Percentiles rank a stretch among this genome's conserved stretches.
phyloP scores from a whole-genome alignment of 2,113 vertebrate genomes.

The Furnarius figulus region DNA sequence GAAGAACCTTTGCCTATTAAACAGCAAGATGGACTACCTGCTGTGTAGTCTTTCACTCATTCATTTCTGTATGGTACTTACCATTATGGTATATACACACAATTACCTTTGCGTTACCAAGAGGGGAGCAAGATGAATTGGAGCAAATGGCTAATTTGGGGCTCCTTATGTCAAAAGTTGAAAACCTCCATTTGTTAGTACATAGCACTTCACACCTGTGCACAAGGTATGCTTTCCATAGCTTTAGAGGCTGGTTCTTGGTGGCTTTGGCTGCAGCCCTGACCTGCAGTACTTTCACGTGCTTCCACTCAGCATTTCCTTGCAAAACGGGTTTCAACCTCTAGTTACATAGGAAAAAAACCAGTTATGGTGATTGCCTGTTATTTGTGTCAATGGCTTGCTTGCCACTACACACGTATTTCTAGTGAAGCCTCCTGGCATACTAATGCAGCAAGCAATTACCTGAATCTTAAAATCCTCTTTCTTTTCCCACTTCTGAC shows the following conservation, averaged over 20 bases:
- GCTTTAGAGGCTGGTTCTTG: background rate
- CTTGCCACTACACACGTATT: background rate
- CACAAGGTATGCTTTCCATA: background rate
- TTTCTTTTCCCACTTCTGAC: constrained; percentile 13
- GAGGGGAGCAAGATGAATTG: too few species aligned
- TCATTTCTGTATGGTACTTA: background rate
- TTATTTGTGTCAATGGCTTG: background rate
- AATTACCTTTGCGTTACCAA: too few species aligned
- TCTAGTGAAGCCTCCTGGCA: background rate
- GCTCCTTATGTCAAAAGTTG: background rate
- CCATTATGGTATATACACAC: fast-evolving
- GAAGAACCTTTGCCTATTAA: background rate
- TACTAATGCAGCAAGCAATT: background rate
- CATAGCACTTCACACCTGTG: fast-evolving
- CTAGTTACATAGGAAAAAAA: background rate
- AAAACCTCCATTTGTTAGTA: background rate
- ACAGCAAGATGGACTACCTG: background rate
- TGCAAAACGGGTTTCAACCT: background rate
- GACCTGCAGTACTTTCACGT: fast-evolving
- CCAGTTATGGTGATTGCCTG: background rate
- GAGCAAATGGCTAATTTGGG: background rate
- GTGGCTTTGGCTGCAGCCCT: background rate
- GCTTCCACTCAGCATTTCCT: background rate
- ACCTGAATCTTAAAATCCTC: background rate
- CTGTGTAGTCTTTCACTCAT: background rate